Base-by-base conservation (phyloP, 2,113 vertebrate genomes). In the Microcebus jonahi region DNA sequence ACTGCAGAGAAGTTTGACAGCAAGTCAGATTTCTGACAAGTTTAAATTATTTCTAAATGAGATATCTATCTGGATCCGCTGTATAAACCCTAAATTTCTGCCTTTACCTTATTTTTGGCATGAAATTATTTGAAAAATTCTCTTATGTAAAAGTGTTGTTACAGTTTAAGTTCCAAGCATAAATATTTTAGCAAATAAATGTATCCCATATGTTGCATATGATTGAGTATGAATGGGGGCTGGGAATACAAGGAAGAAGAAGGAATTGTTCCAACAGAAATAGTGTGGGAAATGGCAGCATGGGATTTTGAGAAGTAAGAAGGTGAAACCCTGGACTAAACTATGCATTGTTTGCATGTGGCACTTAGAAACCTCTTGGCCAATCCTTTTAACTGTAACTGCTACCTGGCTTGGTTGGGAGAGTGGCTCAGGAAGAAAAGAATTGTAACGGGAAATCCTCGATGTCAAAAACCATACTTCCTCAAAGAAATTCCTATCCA, bases 361-460 rank as follows among this genome's bases (percentile, higher is more conserved):
- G 2, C 89, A 75, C 73, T 95, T 97, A 99, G 99, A 96, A 99
- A 99, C 97, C 99, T 99, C 76, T 98, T 99, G 98, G 99, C 99
- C 94, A 99, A 99, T 97, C 99, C 99, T n/a, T 99, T 99, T 98
- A 99, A 99, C 98, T 99, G 99, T 97, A 99, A 99, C 98, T 99
- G 99, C 97, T 99, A 99, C 97, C 98, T 99, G 9, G 99, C 99
- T 0, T 99, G 99, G 99, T 98, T 99, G 93, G 99, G 99, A 17
- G 99, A 99, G 76, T 99, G 99, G 99, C 98, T 99, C 53, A 99
- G 99, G 91, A 99, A 99, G 98, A 99, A 99, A 95, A 99, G 99
- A 53, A 99, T 99, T 5, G 99, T 99, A 53, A 99, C 99, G 0
- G 99, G 99, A 88, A 99, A 99, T 97, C 99, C 99, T 85, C 99